Conservation (phyloP, 2,888 invertebrate species). For the Euproctis similis region DNA sequence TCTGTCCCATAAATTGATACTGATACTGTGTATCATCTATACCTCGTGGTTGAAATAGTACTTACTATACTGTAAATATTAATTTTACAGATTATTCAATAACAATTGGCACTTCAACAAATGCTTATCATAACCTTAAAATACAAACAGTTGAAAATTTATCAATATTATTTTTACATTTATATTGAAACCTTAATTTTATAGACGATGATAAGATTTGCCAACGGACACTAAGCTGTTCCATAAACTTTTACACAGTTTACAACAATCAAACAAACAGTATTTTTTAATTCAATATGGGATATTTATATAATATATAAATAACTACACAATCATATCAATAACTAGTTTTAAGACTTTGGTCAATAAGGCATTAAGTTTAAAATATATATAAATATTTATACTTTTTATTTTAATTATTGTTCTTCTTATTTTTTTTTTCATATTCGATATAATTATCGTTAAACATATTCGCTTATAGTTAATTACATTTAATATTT, state of each 20-base stretch:
- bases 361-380: constrained; percentile 77
- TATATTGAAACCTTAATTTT: constrained; percentile 34
- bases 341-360: constrained; percentile 75
- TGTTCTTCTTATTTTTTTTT: constrained; percentile 71
- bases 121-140: constrained; percentile 28
- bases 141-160: constrained; percentile 39
- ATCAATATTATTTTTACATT: constrained; percentile 31
- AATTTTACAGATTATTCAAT: constrained; percentile 11
- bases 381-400: constrained; percentile 74
- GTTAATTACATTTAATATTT: constrained; percentile 61
- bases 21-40: no score
- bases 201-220: constrained; percentile 61
- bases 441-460: constrained; percentile 58
- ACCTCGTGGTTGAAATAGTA: constrained; percentile 8
- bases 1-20: no score
- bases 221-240: constrained; percentile 51
- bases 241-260: constrained; percentile 69
- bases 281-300: constrained; percentile 50
- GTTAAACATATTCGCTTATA: constrained; percentile 42
- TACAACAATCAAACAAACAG: constrained; percentile 70
- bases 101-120: constrained; percentile 31
- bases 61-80: background rate
- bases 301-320: no score
- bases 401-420: constrained; percentile 70
- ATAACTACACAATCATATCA: constrained; percentile 60